Base-by-base conservation (phyloP, 1,140 invertebrate genomes). In the Drosophila saltans region DNA sequence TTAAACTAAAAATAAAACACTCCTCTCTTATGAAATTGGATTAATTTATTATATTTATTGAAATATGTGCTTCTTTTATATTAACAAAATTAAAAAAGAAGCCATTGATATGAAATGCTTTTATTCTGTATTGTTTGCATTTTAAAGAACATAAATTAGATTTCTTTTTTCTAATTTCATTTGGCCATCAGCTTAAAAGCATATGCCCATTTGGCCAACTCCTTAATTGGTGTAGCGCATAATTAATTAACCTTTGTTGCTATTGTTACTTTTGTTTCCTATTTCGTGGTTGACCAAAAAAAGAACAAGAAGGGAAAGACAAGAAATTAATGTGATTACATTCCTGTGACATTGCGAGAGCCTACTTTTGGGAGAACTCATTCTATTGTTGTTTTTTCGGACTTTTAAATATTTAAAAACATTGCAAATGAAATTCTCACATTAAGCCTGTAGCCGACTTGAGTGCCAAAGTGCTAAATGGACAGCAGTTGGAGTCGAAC, bases 381-480 rank as follows among this genome's bases (percentile, higher is more conserved):
- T 69, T 68, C 45, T 66, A 40, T 40, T 45, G 57, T 61, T 77
- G 41, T 81, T 72, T 28, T 28, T 36, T 45, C 43, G 55, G 58
- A 41, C 62, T 69, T 74, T 81, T 82, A 82, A 88, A 88, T 82
- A 79, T 82, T 82, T 82, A 77, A 88, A 82, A 71, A 75, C 65
- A 69, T 65, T 69, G 56, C 75, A 72, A 86, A 71, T 76, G 69
- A 73, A 79, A 78, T 70, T 76, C 64, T 62, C 84, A 52, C 45
- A 74, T 77, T 62, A 71, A 57, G 69, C 60, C 56, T 55, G 66
- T 59, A 45, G 48, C 52, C 43, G 52, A 65, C 60, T 66, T 71
- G 65, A 78, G 8, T 56, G 56, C 56, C 43, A 59, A 43, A 66
- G 33, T 73, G 66, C 62, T 30, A 57, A 67, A 24, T 48, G 39